Evolutionary conservation across 2,888 invertebrate genomes (phyloP).

Genomic region (Caradrina kadenii): DNA sequence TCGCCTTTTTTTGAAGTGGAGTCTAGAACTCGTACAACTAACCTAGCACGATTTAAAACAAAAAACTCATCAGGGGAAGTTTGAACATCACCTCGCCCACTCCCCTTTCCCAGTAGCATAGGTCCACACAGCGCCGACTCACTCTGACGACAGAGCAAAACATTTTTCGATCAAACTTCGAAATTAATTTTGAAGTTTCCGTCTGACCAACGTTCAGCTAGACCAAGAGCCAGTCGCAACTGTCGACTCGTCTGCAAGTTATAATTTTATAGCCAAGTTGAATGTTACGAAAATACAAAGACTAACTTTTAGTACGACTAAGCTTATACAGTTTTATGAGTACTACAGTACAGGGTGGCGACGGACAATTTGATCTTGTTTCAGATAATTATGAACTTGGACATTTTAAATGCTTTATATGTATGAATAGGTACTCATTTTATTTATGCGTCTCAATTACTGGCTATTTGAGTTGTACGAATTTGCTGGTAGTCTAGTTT

Average conservation of each 20-base stretch:
- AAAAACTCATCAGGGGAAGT: conserved; percentile 49
- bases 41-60: conserved; percentile 36
- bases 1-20: background rate
- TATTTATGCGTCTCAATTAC: conserved; percentile 15
- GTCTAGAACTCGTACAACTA: conserved; percentile 19
- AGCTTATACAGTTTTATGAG: conserved; percentile 44
- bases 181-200: conserved; percentile 87
- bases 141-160: conserved; percentile 76
- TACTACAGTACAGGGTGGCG: conserved; percentile 14
- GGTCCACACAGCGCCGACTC: conserved; percentile 59
- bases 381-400: conserved; percentile 14
- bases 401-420: conserved; percentile 2
- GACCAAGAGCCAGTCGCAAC: conserved; percentile 70
- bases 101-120: conserved; percentile 50
- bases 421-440: conserved; percentile 6
- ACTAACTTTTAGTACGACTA: conserved; percentile 54
- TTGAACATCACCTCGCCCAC: conserved; percentile 43
- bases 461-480: background rate
- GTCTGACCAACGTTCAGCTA: conserved; percentile 76
- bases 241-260: conserved; percentile 74
- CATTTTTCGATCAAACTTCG: conserved; percentile 86
- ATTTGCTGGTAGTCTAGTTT: background rate
- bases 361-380: conserved; percentile 33
- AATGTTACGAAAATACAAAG: conserved; percentile 64
- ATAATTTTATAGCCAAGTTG: conserved; percentile 77